A percentile compares a stretch with the other conserved stretches of the same genome.
These are phyloP conservation scores for Lycaon pictus DNA, from an alignment of 2,113 vertebrate genomes.

Conservation along the genomic window DNA sequence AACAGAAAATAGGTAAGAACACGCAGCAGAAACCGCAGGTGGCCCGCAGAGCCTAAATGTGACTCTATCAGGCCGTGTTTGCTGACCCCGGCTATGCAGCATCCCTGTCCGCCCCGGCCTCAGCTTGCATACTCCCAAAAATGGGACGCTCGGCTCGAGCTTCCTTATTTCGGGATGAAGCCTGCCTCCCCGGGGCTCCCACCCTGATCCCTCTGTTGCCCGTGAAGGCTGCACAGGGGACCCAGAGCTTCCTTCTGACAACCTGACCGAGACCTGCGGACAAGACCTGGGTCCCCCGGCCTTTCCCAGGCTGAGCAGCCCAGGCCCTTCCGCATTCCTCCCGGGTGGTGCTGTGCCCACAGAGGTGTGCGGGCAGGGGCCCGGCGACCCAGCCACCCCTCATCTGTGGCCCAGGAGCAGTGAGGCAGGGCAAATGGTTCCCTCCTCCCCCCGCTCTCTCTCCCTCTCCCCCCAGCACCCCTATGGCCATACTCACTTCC, in stretches of 20 bases:
- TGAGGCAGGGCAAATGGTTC: neutral
- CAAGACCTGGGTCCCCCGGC: rapidly evolving
- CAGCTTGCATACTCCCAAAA: neutral
- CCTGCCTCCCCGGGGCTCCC: neutral
- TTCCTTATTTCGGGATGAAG: neutral
- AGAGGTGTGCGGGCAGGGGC: neutral
- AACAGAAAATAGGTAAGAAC: neutral
- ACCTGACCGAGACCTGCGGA: neutral
- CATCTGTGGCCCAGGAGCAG: neutral
- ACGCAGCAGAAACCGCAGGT: neutral
- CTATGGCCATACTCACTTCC: slow-evolving; percentile 61
- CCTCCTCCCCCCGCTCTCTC: neutral
- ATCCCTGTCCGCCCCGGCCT: neutral
- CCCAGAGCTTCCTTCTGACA: neutral
- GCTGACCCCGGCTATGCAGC: neutral
- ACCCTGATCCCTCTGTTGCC: neutral
- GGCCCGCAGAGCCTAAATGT: neutral
- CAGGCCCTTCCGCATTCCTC: neutral
- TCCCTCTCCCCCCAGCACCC: neutral
- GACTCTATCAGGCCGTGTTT: neutral
- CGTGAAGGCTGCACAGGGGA: neutral
- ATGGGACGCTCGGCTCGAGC: neutral
- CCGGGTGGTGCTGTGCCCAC: neutral
- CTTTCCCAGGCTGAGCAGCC: neutral
- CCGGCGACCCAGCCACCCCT: too few relatives aligned